Percentiles rank a stretch among this genome's conserved stretches.
Evolutionary conservation across 2,888 invertebrate genomes (phyloP).

Genomic region (Eupithecia pulchellata): DNA sequence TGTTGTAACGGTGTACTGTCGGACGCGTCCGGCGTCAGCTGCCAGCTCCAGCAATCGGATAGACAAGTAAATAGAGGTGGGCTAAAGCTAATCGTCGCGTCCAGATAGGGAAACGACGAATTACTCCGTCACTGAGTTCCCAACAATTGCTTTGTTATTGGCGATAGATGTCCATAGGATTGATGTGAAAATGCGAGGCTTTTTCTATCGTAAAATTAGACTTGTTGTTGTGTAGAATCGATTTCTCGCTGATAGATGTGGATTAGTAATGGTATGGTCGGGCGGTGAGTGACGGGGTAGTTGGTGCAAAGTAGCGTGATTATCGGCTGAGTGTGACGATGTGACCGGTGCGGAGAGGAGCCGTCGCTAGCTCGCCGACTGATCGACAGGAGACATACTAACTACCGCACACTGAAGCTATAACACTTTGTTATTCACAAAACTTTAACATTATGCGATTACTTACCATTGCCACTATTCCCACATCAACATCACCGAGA

Average conservation of each 20-base stretch:
- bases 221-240: conserved; percentile 25
- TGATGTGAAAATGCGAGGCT: conserved; percentile 47
- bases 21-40: conserved; percentile 80
- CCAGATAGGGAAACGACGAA: conserved; percentile 82
- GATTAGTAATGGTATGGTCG: conserved; percentile 49
- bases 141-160: conserved; percentile 80
- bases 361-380: conserved; percentile 62
- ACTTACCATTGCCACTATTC: background rate
- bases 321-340: conserved; percentile 56
- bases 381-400: conserved; percentile 65
- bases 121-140: conserved; percentile 79
- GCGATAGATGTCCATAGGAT: conserved; percentile 63
- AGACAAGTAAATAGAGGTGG: conserved; percentile 83
- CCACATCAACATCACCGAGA: background rate
- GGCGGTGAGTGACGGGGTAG: conserved; percentile 61
- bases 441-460: background rate
- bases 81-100: conserved; percentile 84
- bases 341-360: conserved; percentile 64
- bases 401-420: conserved; percentile 44
- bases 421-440: background rate
- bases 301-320: conserved; percentile 63
- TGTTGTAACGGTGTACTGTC: conserved; percentile 82
- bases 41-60: conserved; percentile 75
- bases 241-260: conserved; percentile 37
- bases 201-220: conserved; percentile 33